Base-by-base conservation (phyloP, 2,888 invertebrate species). In the Thecocarcelia acutangulata region DNA sequence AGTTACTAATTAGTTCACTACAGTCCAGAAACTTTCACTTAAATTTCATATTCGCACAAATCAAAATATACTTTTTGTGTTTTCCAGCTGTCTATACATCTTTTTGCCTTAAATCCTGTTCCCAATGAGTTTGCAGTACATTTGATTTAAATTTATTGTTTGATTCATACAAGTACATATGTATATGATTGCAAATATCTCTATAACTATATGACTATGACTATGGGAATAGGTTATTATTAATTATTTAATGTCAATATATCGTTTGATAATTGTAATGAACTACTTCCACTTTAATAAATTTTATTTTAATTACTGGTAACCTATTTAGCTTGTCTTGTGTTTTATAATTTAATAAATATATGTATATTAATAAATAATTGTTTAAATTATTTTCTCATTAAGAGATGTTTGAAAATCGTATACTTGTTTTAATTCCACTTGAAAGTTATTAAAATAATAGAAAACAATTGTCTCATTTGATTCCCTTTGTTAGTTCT, bases 361-460 rank as follows among this genome's bases (percentile, higher is more conserved):
- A 2, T 21, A n/a, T 24, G 19, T n/a, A 9, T 37, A 58, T 58
- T 9, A 70, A 70, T 59, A 70, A 50, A 59, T 59, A 59, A 40
- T 33, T 50, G 44, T 46, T 56, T 15, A 46, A 42, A 46, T 58
- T n/a, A 46, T 46, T 69, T 17, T 17, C 28, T 8, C n/a, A 19
- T 33, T 46, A 37, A 42, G 50, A 54, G 46, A 56, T 17, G 21
- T 37, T 64, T 33, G 15, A 46, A 64, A 50, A 64, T 56, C 70
- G 63, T 77, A 78, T 72, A 72, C 44, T 42, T 44, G 21, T 33
- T 69, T 56, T 66, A 44, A 58, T 54, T 66, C 24, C 24, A 59
- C 24, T 17, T 56, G 4, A 52, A 54, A 59, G 50, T 52, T 50
- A 37, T 13, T 40, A n/a, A 48, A 58, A 21, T 11, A 52, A 50